phyloP scores from a whole-genome alignment of 2,888 invertebrate species.

The Cephus pulcher region DNA sequence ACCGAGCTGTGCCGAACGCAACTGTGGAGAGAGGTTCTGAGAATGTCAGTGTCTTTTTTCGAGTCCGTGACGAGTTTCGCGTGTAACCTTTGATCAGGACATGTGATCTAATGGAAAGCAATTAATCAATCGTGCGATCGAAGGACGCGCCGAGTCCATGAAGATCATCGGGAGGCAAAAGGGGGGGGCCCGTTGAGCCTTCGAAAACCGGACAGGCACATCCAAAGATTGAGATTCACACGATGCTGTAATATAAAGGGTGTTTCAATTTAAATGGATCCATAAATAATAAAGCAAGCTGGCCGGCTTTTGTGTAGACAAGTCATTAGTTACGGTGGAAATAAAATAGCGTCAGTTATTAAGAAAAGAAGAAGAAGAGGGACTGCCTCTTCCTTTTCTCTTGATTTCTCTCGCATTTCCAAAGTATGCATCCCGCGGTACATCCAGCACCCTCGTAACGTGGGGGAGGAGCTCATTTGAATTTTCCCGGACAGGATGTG shows the following conservation, averaged over 20 bases:
- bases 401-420: not conserved
- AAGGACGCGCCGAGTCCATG: not conserved
- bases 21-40: not conserved
- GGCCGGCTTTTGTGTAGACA: not conserved
- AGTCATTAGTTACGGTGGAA: not conserved
- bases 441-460: not conserved
- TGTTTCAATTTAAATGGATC: not conserved
- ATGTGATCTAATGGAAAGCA: not conserved
- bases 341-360: not conserved
- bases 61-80: not conserved
- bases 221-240: not conserved
- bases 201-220: not conserved
- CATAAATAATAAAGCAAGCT: not conserved
- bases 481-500: conserved; percentile 61
- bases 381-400: not conserved
- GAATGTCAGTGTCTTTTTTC: not conserved
- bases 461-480: conserved; percentile 37
- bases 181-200: not conserved
- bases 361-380: not conserved
- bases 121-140: not conserved
- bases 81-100: not conserved
- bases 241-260: not conserved
- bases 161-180: not conserved
- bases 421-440: not conserved
- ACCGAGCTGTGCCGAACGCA: not conserved